Evolutionary conservation across 2,888 invertebrate genomes (phyloP), one percentile per base, ranked within the genome.

Genomic region (Elysia crispata): DNA sequence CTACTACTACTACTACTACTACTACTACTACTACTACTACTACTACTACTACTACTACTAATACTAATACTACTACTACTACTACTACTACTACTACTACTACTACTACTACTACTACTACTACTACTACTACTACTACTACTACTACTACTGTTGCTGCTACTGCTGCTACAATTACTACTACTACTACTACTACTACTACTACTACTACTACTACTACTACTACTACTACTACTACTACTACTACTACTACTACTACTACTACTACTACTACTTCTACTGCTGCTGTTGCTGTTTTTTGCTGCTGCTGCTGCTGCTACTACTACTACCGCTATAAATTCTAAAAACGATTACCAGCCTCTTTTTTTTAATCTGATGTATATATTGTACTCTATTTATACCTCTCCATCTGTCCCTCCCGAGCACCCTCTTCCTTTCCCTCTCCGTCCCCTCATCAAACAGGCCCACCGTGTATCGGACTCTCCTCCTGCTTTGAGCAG

Each of bases 1-100:
- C 20, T 31, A 72, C 72, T 49, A 31, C 72, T 31, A 72, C 72
- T 31, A 72, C 1, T 25, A 72, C 72, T 23, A 72, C 49, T 31
- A 18, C 72, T 33, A 72, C 72, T 18, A 72, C 72, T 20, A 72
- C 72, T 49, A 28, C 33, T n/a, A 28, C 28, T 33, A 20, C 25
- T 31, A 20, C 30, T 31, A 33, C n/a, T n/a, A n/a, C n/a, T n/a
- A n/a, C n/a, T n/a, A n/a, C n/a, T n/a, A n/a, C n/a, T n/a, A n/a
- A n/a, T n/a, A n/a, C n/a, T n/a, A n/a, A n/a, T n/a, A n/a, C n/a
- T n/a, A n/a, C n/a, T n/a, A n/a, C n/a, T n/a, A n/a, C n/a, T n/a
- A n/a, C n/a, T n/a, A n/a, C n/a, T n/a, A n/a, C n/a, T n/a, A n/a
- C n/a, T n/a, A n/a, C 11, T 20, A 11, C 5, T 31, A 1, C 13